Evolutionary conservation across 1,140 invertebrate genomes (phyloP), one percentile per base, ranked within the genome.

Genomic region (Scaptomyza montana): DNA sequence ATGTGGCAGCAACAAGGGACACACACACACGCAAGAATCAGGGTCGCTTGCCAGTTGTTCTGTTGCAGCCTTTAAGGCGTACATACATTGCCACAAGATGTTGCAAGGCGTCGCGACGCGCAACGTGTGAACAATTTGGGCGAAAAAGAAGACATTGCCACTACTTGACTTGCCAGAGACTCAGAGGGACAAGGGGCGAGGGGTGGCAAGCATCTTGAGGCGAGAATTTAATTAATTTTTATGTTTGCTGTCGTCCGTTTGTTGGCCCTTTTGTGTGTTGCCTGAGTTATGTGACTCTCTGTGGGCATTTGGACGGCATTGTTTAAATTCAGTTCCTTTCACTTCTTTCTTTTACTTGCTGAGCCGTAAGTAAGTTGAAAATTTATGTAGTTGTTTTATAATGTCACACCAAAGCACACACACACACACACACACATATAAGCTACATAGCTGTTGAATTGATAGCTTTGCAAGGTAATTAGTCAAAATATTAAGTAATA

Each of bases 151-250:
- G 81, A 82, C 64, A 67, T 77, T 74, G 66, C 65, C 66, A 49
- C 66, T 81, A 74, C 76, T 87, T 84, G 60, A 78, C 71, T 78
- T 51, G 64, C 51, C 25, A 51, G 56, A 33, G 21, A 25, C 39
- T 16, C 16, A 16, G 16, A 59, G 46, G 70, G 46, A 55, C 61
- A 54, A 43, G 12, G 19, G 33, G n/a, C 5, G 50, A 25, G 30
- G 46, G 39, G 12, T 5, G 39, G 39, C n/a, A 43, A 33, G 13
- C 45, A 66, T 28, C 63, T 51, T 43, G 55, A 45, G 49, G 56
- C 65, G 28, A 39, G 55, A 66, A 60, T 84, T 89, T 89, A 89
- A 89, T 89, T 89, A 89, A 89, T 89, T 89, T 89, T 77, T 73
- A 79, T 82, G 76, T 79, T 75, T 61, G 63, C 53, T 43, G 45